Evolutionary conservation across 2,888 invertebrate species (phyloP).

Genomic region (Clivina fossor): DNA sequence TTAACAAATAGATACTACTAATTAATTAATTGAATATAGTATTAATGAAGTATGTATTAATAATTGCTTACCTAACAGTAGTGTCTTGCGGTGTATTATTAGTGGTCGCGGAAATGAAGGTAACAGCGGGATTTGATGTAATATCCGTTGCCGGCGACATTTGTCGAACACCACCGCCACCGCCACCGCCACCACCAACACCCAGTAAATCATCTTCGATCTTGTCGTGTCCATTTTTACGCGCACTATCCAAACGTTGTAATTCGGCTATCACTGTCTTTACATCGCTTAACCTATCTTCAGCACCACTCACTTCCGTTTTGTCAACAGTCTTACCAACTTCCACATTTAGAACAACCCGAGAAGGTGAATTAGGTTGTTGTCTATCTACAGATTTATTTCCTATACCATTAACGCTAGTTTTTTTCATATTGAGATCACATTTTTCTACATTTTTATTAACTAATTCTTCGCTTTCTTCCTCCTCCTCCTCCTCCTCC

Average conservation of each 20-base stretch:
- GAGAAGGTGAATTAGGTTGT: constrained; percentile 11
- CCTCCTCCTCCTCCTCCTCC: constrained; percentile 20
- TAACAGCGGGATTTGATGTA: constrained; percentile 46
- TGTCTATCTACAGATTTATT: constrained; percentile 8
- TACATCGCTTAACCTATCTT: no score
- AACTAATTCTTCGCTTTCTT: constrained; percentile 16
- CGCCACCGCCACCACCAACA: neutral
- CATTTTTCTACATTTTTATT: constrained; percentile 12
- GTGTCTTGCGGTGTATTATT: constrained; percentile 39
- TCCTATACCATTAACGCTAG: constrained; percentile 13
- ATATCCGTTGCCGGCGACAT: constrained; percentile 49
- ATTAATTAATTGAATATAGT: neutral
- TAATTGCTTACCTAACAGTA: constrained; percentile 9
- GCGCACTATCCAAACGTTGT: no score
- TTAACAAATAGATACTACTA: neutral
- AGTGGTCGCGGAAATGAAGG: constrained; percentile 46
- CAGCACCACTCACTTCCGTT: neutral
- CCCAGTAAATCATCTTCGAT: neutral
- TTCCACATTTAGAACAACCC: constrained; percentile 25
- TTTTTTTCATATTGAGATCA: constrained; percentile 22
- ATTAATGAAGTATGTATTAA: neutral
- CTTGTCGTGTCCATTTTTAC: neutral
- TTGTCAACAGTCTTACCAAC: constrained; percentile 12
- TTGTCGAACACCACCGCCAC: neutral
- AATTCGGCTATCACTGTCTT: no score